Base-by-base conservation (phyloP, 2,797 vertebrate genomes). In the Heterohyrax brucei region DNA sequence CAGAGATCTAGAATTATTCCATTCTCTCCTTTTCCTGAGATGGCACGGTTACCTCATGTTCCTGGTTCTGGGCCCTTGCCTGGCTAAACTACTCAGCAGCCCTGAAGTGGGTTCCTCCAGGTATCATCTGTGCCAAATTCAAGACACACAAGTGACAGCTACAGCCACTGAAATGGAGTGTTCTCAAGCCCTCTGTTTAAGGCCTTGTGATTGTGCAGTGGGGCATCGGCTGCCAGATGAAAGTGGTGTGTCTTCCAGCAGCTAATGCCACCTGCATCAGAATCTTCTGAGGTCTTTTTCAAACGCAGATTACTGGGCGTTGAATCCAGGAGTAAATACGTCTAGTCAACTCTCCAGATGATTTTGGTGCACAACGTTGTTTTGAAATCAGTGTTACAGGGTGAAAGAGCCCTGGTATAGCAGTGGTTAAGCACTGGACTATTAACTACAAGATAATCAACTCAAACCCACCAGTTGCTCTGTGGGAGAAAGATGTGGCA, bases 41-140 rank as follows among this genome's bases (percentile, higher is more conserved):
- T n/a, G 3, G 6, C 2, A 8, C 77, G 75, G 19, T 50, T 33
- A 59, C 30, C 88, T 33, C 7, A 16, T 16, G 8, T 16, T 82
- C 44, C 72, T n/a, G 48, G 72, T 30, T 39, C 46, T 44, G 48
- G 39, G 33, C 30, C 26, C 73, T 64, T 62, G 13, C 19, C 48
- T 48, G 5, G 21, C 16, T 24, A 48, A 30, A 28, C 13, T 50
- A 46, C 53, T 13, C 30, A 39, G 76, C 21, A 33, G 61, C 16
- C 28, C 53, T 28, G 0, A 1, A 14, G 46, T 3, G 4, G n/a
- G 10, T 39, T n/a, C 62, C 46, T 30, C 46, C 5, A 33, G 12
- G 7, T 18, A 16, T 7, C 1, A 2, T 53, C 44, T 10, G 44
- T 0, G 10, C 5, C n/a, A 59, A 16, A 44, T 18, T 61, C 10